Conservation (phyloP, 2,797 vertebrate species). For the Danio tinwini region DNA sequence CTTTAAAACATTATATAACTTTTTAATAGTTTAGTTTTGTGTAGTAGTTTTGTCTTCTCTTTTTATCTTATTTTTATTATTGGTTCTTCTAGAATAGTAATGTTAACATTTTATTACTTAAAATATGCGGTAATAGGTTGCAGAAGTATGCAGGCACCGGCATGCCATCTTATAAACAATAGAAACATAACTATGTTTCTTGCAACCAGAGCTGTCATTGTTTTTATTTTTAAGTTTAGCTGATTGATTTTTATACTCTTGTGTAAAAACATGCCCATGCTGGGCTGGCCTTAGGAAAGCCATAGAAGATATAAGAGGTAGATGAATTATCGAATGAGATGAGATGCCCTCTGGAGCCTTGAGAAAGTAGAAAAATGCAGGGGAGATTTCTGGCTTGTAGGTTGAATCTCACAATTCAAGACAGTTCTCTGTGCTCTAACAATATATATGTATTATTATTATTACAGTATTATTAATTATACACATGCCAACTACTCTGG, state of each 20-base stretch:
- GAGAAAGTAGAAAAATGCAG: neutral
- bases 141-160: neutral
- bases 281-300: too few species aligned
- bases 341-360: neutral
- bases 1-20: neutral
- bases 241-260: too few species aligned
- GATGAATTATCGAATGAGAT: neutral
- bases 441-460: too few species aligned
- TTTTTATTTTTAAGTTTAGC: neutral
- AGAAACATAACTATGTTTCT: neutral
- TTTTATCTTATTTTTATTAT: neutral
- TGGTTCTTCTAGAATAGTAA: neutral
- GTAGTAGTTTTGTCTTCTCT: neutral
- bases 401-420: neutral
- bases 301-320: too few species aligned
- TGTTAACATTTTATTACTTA: neutral
- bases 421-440: neutral
- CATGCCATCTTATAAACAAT: neutral
- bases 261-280: too few species aligned
- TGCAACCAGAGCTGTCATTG: neutral
- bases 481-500: too few species aligned
- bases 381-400: neutral
- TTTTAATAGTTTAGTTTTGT: neutral
- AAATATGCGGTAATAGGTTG: neutral
- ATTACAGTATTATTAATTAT: too few species aligned